Evolutionary conservation across 2,888 invertebrate species (phyloP), one percentile per base, ranked within the genome.

Genomic region (Aphelenchoides bicaudatus): DNA sequence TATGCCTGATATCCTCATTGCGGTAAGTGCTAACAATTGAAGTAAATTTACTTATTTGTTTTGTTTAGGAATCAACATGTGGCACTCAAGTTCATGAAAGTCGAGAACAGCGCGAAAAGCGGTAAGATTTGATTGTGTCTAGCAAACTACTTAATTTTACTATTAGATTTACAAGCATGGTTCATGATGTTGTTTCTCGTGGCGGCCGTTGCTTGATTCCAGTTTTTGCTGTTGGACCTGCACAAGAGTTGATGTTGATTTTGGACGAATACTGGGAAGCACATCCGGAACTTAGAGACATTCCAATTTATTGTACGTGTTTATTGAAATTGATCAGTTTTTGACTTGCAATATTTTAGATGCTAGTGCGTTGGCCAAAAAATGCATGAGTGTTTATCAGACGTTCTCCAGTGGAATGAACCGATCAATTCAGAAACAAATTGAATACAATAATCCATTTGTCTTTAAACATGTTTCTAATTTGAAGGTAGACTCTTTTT

Each of bases 401-500:
- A 98, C 98, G 0, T 99, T 94, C 81, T 88, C 98, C 2, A 94
- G 94, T 82, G 94, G 96, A 0, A 99, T 99, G 98, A 99, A 99
- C 81, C 93, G 96, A 75, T 87, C 88, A 79, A 98, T 99, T 69
- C 86, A 89, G 13, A 82, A 92, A 1, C 96, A 96, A 83, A 96
- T 98, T 78, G 28, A 16, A 10, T 88, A 94, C 65, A 93, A 91
- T 80, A 99, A 98, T 83, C 98, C 98, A 0, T 99, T 98, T 82
- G 90, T 96, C 1, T 98, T 98, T 82, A 87, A 91, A 65, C 96
- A 98, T 80, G 96, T 99, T 61, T 81, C 81, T 21, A 82, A 83
- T 71, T 74, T 83, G 23, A 83, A 82, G 79, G 75, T 78, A 25
- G 10, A 48, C 4, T 6, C 8, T 1, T 25, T 19, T 49, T 16